These are phyloP conservation scores for Asarcornis scutulata DNA, from an alignment of 2,113 vertebrate species.

Conservation along the genomic window DNA sequence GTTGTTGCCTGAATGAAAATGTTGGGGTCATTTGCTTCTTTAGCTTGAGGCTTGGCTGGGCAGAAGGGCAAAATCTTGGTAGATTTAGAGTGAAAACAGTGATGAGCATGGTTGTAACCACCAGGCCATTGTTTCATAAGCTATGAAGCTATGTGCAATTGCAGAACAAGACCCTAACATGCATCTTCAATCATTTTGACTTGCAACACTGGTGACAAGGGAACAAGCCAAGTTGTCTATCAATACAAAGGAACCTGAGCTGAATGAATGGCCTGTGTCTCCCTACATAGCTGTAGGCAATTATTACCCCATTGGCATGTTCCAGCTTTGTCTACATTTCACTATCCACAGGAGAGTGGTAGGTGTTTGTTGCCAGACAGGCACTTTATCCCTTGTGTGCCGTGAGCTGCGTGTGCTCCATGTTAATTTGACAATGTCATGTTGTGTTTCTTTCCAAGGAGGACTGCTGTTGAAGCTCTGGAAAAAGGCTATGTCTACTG, in stretches of 20 bases:
- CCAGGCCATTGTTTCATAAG: background rate
- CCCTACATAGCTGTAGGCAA: background rate
- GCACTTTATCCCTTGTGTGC: accelerated
- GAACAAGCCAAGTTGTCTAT: background rate
- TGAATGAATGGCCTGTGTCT: background rate
- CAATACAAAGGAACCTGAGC: background rate
- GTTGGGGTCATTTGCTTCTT: background rate
- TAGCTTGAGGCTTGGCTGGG: background rate
- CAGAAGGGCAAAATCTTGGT: background rate
- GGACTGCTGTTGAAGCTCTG: conserved; percentile 55
- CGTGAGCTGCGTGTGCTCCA: accelerated
- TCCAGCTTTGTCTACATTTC: background rate
- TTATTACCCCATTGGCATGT: background rate
- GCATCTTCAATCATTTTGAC: background rate
- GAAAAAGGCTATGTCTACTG: conserved; percentile 66
- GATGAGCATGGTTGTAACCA: background rate
- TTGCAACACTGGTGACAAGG: background rate
- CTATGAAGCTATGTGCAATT: background rate
- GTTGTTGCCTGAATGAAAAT: background rate
- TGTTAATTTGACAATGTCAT: background rate
- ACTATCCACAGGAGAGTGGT: background rate
- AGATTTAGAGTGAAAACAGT: background rate
- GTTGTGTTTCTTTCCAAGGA: conserved; percentile 50
- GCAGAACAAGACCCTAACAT: background rate
- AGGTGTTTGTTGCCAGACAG: accelerated